phyloP scores from a whole-genome alignment of 2,888 invertebrate species.

The Linnaemya vulpina region DNA sequence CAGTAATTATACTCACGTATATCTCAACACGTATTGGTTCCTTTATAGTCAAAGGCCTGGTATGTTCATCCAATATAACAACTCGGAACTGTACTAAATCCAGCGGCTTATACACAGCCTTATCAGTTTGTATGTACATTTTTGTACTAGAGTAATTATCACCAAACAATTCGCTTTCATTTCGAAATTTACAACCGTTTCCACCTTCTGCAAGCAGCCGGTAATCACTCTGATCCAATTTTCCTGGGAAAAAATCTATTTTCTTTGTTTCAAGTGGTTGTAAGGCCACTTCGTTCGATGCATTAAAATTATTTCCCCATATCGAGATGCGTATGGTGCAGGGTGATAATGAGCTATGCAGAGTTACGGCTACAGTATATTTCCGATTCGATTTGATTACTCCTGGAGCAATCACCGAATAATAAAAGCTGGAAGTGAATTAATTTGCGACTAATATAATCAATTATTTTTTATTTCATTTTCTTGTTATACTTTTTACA shows the following conservation, averaged over 20 bases:
- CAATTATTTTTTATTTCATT: neutral
- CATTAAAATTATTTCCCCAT: constrained; percentile 2
- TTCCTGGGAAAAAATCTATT: constrained; percentile 17
- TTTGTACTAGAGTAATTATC: constrained; percentile 85
- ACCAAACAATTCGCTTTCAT: constrained; percentile 87
- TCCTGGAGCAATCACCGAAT: constrained; percentile 54
- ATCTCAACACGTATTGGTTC: constrained; percentile 75
- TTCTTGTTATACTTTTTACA: constrained; percentile 11
- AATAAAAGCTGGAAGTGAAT: constrained; percentile 48
- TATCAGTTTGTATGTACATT: constrained; percentile 95
- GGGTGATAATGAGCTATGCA: constrained; percentile 14
- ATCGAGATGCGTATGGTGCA: constrained; percentile 18
- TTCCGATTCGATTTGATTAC: constrained; percentile 53
- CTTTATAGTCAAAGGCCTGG: constrained; percentile 85
- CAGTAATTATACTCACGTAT: constrained; percentile 58
- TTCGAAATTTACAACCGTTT: constrained; percentile 88
- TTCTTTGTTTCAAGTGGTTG: constrained; percentile 38
- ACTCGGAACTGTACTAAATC: constrained; percentile 90
- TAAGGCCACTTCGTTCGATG: neutral
- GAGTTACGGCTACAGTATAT: constrained; percentile 36
- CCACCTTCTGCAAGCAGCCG: constrained; percentile 84
- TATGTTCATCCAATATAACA: constrained; percentile 88
- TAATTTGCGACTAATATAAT: neutral
- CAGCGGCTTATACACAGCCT: constrained; percentile 94
- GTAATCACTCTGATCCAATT: constrained; percentile 74